These are phyloP conservation scores for Amphibalanus amphitrite DNA, from an alignment of 1,140 invertebrate genomes.

Conservation along the genomic window DNA sequence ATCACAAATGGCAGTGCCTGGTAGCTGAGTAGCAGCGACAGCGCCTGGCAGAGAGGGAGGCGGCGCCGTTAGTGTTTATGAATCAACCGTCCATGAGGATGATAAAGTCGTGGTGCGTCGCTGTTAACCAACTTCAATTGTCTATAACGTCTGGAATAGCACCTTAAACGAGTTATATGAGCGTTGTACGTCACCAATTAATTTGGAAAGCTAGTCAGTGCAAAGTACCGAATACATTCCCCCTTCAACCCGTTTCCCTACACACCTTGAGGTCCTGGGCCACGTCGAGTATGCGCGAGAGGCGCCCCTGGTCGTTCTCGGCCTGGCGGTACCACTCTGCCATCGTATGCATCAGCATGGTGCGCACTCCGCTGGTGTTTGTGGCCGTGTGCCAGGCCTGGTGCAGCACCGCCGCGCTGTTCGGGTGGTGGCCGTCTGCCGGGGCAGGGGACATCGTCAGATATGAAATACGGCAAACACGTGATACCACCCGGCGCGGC, in stretches of 20 bases:
- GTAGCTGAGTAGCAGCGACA: slow-evolving; percentile 81
- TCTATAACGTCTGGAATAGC: no score
- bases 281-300: slow-evolving; percentile 87
- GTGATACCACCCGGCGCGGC: no score
- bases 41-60: slow-evolving; percentile 32
- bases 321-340: slow-evolving; percentile 82
- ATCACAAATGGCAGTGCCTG: slow-evolving; percentile 91
- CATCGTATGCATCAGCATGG: slow-evolving; percentile 89
- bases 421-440: slow-evolving; percentile 62
- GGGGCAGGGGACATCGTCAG: neutral
- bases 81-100: no score
- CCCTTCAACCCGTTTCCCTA: no score
- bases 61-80: no score
- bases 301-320: slow-evolving; percentile 76
- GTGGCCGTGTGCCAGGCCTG: slow-evolving; percentile 62
- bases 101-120: no score
- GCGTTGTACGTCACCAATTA: no score
- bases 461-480: no score
- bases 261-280: slow-evolving; percentile 77
- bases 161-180: no score
- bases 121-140: no score
- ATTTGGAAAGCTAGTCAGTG: no score
- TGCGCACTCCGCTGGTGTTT: slow-evolving; percentile 31
- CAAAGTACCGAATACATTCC: no score
- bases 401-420: slow-evolving; percentile 79